A percentile compares a stretch with the other conserved stretches of the same genome.
Conservation (phyloP, 35 echinoderm and acorn worm genomes). For the Lytechinus variegatus region DNA sequence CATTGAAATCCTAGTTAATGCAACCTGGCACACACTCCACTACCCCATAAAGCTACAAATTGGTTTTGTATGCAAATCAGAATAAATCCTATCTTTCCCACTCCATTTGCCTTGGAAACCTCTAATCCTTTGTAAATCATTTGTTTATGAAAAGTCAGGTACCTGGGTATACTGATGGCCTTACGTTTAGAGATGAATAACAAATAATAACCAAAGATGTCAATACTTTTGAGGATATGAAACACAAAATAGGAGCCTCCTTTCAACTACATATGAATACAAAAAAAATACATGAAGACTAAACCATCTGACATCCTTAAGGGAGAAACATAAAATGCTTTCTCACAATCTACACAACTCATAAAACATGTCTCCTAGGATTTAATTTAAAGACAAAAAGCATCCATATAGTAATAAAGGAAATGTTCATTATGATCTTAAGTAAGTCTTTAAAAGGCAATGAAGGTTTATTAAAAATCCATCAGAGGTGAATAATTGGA, state of each 20-base stretch:
- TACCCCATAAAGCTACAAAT: neutral
- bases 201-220: neutral
- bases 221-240: neutral
- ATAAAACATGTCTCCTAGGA: too few relatives aligned
- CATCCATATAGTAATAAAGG: too few relatives aligned
- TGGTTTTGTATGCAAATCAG: neutral
- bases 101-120: neutral
- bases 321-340: too few relatives aligned
- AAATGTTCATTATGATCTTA: too few relatives aligned
- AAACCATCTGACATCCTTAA: neutral
- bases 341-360: too few relatives aligned
- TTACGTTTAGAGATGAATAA: neutral
- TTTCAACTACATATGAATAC: neutral
- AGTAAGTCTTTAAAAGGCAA: too few relatives aligned
- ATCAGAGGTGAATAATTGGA: too few relatives aligned
- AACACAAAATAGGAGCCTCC: neutral
- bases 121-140: neutral
- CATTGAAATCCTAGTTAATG: neutral
- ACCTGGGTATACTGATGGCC: neutral
- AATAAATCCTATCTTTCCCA: neutral
- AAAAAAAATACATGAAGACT: neutral
- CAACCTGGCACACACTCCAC: neutral
- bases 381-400: too few relatives aligned
- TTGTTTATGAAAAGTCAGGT: neutral
- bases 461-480: too few relatives aligned